Base-by-base conservation (phyloP, 2,113 vertebrate genomes). In the Acinonyx jubatus region DNA sequence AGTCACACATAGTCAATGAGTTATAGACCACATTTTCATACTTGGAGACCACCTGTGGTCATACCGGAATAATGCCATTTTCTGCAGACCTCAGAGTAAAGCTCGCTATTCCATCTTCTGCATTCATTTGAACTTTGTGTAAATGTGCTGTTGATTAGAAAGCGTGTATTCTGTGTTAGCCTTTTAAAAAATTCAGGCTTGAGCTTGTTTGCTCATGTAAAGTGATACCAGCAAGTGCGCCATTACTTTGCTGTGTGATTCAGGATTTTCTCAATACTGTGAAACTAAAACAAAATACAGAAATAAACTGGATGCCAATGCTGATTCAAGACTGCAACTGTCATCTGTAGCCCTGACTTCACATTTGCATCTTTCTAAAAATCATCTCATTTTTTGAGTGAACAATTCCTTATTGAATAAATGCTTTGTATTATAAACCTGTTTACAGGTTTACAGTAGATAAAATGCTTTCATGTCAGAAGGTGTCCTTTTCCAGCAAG, bases 211-310 rank as follows among this genome's bases (percentile, higher is more conserved):
- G 95, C 93, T 61, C 73, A 79, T 31, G 41, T 76, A 27, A 94
- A 90, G 48, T 68, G 66, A 36, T 86, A 3, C 8, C 80, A 96
- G 73, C 69, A 48, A 91, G 38, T 89, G 61, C 31, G 19, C 65
- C 25, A 0, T 96, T 89, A 71, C 71, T 97, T 92, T 68, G 93
- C 66, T 79, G 38, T 63, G 21, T 69, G 96, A 96, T 68, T 97
- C 97, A 94, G 85, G 78, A n/a, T 89, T 97, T 96, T 91, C 90
- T 95, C 95, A 90, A 5, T 55, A 87, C 73, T 85, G 29, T 66
- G 66, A 94, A 61, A 33, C 71, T 68, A 19, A 94, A 96, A 57
- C 83, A 65, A 96, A 94, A 94, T 65, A 79, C 57, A 84, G 95
- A 91, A 85, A 61, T 55, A 66, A 85, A 61, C 73, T 57, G 27